Evolutionary conservation across 2,888 invertebrate genomes (phyloP).

Genomic region (Blastobasis adustella): DNA sequence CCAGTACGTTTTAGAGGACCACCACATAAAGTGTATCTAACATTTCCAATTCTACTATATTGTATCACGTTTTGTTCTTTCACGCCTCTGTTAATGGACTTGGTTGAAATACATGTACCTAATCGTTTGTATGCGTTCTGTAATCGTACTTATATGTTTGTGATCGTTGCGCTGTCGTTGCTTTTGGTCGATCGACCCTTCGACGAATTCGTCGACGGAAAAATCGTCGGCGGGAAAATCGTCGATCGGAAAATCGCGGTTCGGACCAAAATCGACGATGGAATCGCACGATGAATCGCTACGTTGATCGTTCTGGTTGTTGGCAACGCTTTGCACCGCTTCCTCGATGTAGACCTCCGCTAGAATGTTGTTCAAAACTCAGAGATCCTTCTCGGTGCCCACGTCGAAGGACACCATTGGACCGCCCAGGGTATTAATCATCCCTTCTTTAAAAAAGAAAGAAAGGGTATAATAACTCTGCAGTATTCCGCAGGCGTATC

Average conservation of each 20-base stretch:
- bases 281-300: too few relatives aligned
- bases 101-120: conserved; percentile 37
- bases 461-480: too few relatives aligned
- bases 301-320: conserved; percentile 4
- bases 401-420: conserved; percentile 85
- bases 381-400: conserved; percentile 94
- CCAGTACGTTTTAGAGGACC: conserved; percentile 26
- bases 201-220: too few relatives aligned
- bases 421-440: conserved; percentile 53
- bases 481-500: too few relatives aligned
- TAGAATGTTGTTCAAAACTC: conserved; percentile 91
- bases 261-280: too few relatives aligned
- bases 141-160: conserved; percentile 23
- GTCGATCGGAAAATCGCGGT: too few relatives aligned
- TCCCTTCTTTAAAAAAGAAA: not conserved
- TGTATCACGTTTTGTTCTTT: conserved; percentile 41
- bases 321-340: conserved; percentile 36
- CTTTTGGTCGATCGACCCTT: conserved; percentile 22
- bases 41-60: conserved; percentile 29
- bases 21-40: conserved; percentile 16
- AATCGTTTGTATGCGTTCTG: conserved; percentile 52
- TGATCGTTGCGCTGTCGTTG: conserved; percentile 26
- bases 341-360: conserved; percentile 61
- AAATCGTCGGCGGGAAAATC: too few relatives aligned
- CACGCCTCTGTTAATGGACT: conserved; percentile 55